A percentile compares a stretch with the other conserved stretches of the same genome.
phyloP scores from a whole-genome alignment of 2,797 vertebrate species.

The Ptychadena robeensis region DNA sequence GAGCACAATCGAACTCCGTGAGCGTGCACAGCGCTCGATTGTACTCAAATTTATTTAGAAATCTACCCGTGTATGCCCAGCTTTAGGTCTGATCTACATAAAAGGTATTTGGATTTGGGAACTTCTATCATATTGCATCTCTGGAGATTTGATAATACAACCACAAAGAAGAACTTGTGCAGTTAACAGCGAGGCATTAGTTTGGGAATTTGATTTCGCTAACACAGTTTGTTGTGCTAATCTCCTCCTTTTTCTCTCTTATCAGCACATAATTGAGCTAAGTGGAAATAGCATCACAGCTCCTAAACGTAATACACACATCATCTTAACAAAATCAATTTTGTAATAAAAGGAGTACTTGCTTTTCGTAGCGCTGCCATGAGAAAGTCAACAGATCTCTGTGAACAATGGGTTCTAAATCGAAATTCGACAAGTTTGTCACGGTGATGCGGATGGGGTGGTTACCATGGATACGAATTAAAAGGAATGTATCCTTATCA shows the following conservation, averaged over 20 bases:
- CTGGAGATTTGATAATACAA: neutral
- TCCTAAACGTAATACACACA: constrained; percentile 56
- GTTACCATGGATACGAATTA: constrained; percentile 55
- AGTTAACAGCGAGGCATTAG: constrained; percentile 21
- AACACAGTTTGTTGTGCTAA: constrained; percentile 53
- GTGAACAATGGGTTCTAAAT: constrained; percentile 50
- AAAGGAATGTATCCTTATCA: constrained; percentile 38
- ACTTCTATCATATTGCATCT: neutral
- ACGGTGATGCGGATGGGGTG: constrained; percentile 41
- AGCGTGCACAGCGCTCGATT: no score
- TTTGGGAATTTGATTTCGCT: constrained; percentile 45
- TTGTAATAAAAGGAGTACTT: constrained; percentile 43
- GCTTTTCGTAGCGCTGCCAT: constrained; percentile 7
- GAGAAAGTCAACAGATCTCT: constrained; percentile 35
- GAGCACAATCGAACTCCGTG: no score
- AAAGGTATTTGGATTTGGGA: no score
- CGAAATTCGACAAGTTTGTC: constrained; percentile 54
- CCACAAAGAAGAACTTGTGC: neutral
- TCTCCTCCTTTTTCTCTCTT: constrained; percentile 46
- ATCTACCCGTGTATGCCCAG: no score
- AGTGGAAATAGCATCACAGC: constrained; percentile 51
- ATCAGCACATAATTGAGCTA: constrained; percentile 56
- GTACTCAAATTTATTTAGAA: no score
- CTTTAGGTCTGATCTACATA: no score
- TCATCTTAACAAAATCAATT: constrained; percentile 57